These are phyloP conservation scores for Drosophila mimica DNA, from an alignment of 2,888 invertebrate species.

Conservation along the genomic window DNA sequence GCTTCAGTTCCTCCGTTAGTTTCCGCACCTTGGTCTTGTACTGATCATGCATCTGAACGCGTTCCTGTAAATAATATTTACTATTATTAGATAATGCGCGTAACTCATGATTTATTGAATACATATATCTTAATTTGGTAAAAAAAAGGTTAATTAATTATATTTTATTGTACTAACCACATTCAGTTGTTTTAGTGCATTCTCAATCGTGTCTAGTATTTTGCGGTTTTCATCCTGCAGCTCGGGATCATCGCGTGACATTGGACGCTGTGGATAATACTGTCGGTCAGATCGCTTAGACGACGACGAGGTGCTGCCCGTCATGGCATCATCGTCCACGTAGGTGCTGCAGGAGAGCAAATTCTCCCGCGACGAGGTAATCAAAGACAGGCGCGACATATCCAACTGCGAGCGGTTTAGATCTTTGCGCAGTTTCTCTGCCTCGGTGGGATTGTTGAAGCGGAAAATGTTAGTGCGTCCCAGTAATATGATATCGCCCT, in stretches of 20 bases:
- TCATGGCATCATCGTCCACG: slow-evolving; percentile 81
- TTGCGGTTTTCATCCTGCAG: slow-evolving; percentile 88
- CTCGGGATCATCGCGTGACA: slow-evolving; percentile 87
- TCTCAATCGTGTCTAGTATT: slow-evolving; percentile 89
- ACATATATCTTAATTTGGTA: not conserved
- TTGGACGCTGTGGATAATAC: slow-evolving; percentile 83
- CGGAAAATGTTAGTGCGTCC: slow-evolving; percentile 93
- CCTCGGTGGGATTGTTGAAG: slow-evolving; percentile 95
- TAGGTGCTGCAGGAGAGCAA: slow-evolving; percentile 86
- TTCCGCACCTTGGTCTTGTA: slow-evolving; percentile 84
- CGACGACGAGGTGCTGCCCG: slow-evolving; percentile 75
- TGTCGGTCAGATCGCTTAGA: slow-evolving; percentile 82
- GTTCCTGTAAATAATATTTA: slow-evolving; percentile 83
- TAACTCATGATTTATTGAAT: not conserved
- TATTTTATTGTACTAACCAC: slow-evolving; percentile 67
- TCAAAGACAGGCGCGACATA: slow-evolving; percentile 92
- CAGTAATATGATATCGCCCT: slow-evolving; percentile 91
- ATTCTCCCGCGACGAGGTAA: slow-evolving; percentile 90
- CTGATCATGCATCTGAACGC: slow-evolving; percentile 85
- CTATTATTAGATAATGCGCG: not conserved
- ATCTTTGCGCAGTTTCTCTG: slow-evolving; percentile 92
- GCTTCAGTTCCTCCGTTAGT: slow-evolving; percentile 85
- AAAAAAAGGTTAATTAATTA: not conserved
- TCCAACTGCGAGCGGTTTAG: slow-evolving; percentile 89
- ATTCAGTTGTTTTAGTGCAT: slow-evolving; percentile 88